Evolutionary conservation across 2,113 vertebrate species (phyloP).

Genomic region (Calyptomena viridis): DNA sequence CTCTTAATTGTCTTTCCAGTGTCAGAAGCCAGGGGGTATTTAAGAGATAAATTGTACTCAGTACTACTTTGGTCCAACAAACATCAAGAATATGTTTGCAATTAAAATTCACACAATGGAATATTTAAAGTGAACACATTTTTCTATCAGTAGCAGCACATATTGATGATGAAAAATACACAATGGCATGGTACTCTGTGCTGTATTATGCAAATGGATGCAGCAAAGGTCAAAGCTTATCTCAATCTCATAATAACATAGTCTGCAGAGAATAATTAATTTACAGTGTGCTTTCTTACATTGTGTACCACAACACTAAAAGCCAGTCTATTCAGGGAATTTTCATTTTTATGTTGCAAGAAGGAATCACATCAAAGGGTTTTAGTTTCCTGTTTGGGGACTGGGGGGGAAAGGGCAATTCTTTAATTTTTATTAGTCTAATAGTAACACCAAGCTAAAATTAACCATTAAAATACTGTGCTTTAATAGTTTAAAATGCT

Average conservation of each 20-base stretch:
- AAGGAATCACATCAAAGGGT: background rate
- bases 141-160: background rate
- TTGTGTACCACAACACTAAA: background rate
- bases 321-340: background rate
- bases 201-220: background rate
- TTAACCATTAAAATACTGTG: background rate
- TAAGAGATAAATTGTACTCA: background rate
- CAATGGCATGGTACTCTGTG: background rate
- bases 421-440: background rate
- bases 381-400: background rate
- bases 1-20: background rate
- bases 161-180: background rate
- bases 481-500: background rate
- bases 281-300: background rate
- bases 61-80: background rate
- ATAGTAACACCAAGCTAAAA: background rate
- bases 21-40: background rate
- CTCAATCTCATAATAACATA: background rate
- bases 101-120: background rate
- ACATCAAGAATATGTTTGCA: background rate
- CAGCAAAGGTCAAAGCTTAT: background rate
- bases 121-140: background rate
- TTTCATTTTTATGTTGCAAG: background rate
- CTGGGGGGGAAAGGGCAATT: rapidly evolving
- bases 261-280: background rate